Evolutionary conservation across 1,140 invertebrate genomes (phyloP).

Genomic region (Drosophila pandora): DNA sequence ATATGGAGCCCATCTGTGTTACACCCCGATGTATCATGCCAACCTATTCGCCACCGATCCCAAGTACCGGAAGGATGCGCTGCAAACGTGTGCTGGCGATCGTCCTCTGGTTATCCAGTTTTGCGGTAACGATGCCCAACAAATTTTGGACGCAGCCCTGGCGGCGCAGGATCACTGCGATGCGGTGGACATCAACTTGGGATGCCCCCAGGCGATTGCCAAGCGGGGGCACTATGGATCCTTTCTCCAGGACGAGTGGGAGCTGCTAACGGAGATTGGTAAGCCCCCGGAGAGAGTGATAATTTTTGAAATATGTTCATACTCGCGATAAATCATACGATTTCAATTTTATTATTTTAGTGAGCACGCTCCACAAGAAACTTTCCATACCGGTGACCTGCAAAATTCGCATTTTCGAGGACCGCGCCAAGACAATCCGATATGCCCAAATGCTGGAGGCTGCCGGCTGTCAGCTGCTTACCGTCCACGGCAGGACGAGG

Average conservation of each 20-base stretch:
- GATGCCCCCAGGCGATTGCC: slow-evolving; percentile 98
- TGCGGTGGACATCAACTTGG: slow-evolving; percentile 99
- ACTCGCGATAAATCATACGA: neutral
- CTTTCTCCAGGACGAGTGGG: slow-evolving; percentile 98
- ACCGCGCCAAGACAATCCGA: slow-evolving; percentile 93
- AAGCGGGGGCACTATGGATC: slow-evolving; percentile 95
- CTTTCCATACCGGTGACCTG: slow-evolving; percentile 95
- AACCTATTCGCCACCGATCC: slow-evolving; percentile 94
- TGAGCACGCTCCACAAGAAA: slow-evolving; percentile 87
- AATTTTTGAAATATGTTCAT: too few species aligned
- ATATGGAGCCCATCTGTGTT: slow-evolving; percentile 96
- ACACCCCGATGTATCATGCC: slow-evolving; percentile 96
- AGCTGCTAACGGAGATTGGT: slow-evolving; percentile 93
- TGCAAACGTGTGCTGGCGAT: slow-evolving; percentile 92
- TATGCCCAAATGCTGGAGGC: slow-evolving; percentile 97
- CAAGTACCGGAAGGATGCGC: slow-evolving; percentile 94
- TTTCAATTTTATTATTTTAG: slow-evolving; percentile 85
- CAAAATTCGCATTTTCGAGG: slow-evolving; percentile 96
- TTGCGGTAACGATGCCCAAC: slow-evolving; percentile 97
- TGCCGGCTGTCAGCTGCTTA: slow-evolving; percentile 96
- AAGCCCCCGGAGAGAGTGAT: slow-evolving; percentile 36
- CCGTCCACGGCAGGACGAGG: slow-evolving; percentile 97
- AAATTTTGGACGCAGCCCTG: slow-evolving; percentile 93
- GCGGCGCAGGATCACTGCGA: slow-evolving; percentile 95
- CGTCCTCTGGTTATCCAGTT: slow-evolving; percentile 98